Evolutionary conservation across 2,888 invertebrate species (phyloP).

Genomic region (Chromoteleia sp.): DNA sequence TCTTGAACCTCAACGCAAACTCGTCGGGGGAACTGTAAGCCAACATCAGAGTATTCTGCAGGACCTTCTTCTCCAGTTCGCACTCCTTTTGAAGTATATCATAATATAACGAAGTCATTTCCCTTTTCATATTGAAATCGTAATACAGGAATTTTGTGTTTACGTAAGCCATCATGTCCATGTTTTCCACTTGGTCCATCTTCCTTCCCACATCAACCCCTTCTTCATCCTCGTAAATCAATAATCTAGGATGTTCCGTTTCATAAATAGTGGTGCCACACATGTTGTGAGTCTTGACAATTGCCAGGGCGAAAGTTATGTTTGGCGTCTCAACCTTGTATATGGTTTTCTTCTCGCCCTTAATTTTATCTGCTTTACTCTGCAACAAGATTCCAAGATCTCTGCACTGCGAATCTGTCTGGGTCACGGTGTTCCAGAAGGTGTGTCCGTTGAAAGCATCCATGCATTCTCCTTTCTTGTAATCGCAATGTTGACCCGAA

Average conservation of each 20-base stretch:
- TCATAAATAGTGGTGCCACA: slow-evolving; percentile 5
- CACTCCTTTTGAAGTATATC: slow-evolving; percentile 73
- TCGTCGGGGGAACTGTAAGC: slow-evolving; percentile 72
- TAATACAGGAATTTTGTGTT: slow-evolving; percentile 74
- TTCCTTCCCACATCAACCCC: not conserved
- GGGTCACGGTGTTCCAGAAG: slow-evolving; percentile 55
- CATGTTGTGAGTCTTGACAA: not conserved
- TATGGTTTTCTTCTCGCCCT: not conserved
- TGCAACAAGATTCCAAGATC: slow-evolving; percentile 56
- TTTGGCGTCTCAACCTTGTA: not conserved
- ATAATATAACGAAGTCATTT: slow-evolving; percentile 63
- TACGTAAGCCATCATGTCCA: slow-evolving; percentile 70
- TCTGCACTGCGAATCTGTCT: too few species aligned
- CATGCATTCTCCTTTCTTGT: slow-evolving; percentile 19
- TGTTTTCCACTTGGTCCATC: slow-evolving; percentile 3
- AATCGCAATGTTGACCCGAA: slow-evolving; percentile 50
- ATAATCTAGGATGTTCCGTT: slow-evolving; percentile 49
- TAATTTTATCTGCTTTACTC: slow-evolving; percentile 7
- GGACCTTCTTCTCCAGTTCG: slow-evolving; percentile 70
- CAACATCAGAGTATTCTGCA: slow-evolving; percentile 72
- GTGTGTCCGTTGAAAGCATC: slow-evolving; percentile 54
- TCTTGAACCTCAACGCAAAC: slow-evolving; percentile 71
- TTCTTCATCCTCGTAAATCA: slow-evolving; percentile 35
- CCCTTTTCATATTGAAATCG: slow-evolving; percentile 70
- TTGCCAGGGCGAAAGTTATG: slow-evolving; percentile 11